These are phyloP conservation scores for Artibeus lituratus DNA, from an alignment of 2,797 vertebrate species.

Conservation along the genomic window DNA sequence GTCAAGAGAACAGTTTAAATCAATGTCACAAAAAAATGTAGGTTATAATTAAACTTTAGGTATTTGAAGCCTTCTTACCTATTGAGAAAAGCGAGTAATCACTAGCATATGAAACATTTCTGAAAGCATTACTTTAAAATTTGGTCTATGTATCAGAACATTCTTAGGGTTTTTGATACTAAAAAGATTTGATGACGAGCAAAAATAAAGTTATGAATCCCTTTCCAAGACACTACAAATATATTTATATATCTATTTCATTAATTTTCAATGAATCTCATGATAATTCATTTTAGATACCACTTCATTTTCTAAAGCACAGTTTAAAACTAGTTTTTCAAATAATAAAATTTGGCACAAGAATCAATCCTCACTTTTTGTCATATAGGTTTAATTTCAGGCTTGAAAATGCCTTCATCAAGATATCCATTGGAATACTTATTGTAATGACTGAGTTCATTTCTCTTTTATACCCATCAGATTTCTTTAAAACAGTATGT, in stretches of 20 bases:
- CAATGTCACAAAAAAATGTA: not conserved
- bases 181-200: not conserved
- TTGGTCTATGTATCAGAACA: not conserved
- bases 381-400: not conserved
- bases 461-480: not conserved
- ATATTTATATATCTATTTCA: not conserved
- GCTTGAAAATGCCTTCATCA: not conserved
- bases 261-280: not conserved
- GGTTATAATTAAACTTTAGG: not conserved
- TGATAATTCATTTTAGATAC: not conserved
- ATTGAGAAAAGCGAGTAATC: not conserved
- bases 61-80: not conserved
- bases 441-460: not conserved
- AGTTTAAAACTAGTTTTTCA: not conserved
- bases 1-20: not conserved
- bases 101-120: not conserved
- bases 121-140: not conserved
- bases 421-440: not conserved
- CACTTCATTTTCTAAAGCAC: not conserved
- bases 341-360: not conserved
- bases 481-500: not conserved
- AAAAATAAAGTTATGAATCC: not conserved
- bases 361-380: not conserved
- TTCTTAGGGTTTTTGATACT: not conserved
- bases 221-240: not conserved